These are phyloP conservation scores for Platyrinchus mystaceus DNA, from an alignment of 2,797 vertebrate species.

Conservation along the genomic window DNA sequence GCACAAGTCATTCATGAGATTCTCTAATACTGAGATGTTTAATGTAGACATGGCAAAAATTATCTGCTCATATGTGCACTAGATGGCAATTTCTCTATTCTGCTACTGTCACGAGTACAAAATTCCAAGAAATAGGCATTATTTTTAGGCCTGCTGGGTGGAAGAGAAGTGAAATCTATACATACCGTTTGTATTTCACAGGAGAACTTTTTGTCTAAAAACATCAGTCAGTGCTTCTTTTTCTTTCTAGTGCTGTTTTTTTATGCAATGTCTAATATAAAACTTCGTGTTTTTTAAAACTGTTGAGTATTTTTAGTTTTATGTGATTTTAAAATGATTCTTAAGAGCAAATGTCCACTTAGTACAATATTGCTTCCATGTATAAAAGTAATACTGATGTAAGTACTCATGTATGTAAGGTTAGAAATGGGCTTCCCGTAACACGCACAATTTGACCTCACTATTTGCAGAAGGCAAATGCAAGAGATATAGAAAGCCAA, in stretches of 20 bases:
- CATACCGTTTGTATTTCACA: neutral
- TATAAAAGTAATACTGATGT: neutral
- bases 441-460: neutral
- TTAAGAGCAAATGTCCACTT: neutral
- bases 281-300: neutral
- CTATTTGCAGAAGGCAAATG: neutral
- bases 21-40: neutral
- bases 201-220: neutral
- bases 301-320: neutral
- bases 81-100: neutral
- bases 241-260: neutral
- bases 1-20: neutral
- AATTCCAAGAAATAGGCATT: neutral
- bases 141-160: neutral
- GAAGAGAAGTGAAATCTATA: neutral
- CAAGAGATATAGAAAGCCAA: neutral
- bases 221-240: neutral
- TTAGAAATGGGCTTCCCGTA: neutral
- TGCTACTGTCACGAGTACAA: neutral
- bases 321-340: neutral
- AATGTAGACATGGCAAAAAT: neutral
- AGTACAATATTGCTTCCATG: neutral
- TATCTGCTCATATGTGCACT: neutral
- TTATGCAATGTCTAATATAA: neutral
- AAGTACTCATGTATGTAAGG: neutral